A percentile compares a stretch with the other conserved stretches of the same genome.
Evolutionary conservation across 2,797 vertebrate genomes (phyloP).

Genomic region (Pantherophis vulpinus): DNA sequence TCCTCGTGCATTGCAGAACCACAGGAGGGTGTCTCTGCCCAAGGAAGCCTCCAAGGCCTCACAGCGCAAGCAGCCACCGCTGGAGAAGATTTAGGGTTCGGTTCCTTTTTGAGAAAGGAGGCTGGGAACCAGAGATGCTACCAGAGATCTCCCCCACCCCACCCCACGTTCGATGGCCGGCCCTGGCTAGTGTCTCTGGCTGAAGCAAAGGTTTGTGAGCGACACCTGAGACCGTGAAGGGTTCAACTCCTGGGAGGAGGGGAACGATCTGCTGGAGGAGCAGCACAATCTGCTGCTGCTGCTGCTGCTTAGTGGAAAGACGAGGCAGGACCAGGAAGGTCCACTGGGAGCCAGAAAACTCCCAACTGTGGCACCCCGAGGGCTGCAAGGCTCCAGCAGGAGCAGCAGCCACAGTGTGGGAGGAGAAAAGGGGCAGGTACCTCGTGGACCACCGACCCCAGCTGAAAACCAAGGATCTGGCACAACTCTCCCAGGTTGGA

Average conservation of each 20-base stretch:
- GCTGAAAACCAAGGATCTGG: conserved; percentile 81
- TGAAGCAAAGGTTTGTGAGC: background rate
- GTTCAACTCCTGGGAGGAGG: background rate
- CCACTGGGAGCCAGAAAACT: too few relatives aligned
- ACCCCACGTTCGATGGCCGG: conserved; percentile 20
- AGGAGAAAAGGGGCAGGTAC: conserved; percentile 59
- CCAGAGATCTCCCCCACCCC: background rate
- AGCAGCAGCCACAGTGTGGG: too few relatives aligned
- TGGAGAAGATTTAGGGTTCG: background rate
- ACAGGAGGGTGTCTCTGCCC: background rate
- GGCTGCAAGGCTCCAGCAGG: background rate
- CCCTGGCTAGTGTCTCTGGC: background rate
- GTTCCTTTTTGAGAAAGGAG: background rate
- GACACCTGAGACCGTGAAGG: background rate
- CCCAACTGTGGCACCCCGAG: background rate
- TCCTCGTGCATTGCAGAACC: background rate
- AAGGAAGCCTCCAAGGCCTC: background rate
- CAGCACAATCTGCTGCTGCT: background rate
- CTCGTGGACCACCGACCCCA: conserved; percentile 86
- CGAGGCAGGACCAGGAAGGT: background rate
- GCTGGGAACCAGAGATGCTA: background rate
- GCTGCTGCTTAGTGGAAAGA: background rate
- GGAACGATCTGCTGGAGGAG: background rate
- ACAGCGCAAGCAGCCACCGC: background rate
- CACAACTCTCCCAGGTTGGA: conserved; percentile 93